Base-by-base conservation (phyloP, 1,140 invertebrate species). In the Philotrypesis tridentata region DNA sequence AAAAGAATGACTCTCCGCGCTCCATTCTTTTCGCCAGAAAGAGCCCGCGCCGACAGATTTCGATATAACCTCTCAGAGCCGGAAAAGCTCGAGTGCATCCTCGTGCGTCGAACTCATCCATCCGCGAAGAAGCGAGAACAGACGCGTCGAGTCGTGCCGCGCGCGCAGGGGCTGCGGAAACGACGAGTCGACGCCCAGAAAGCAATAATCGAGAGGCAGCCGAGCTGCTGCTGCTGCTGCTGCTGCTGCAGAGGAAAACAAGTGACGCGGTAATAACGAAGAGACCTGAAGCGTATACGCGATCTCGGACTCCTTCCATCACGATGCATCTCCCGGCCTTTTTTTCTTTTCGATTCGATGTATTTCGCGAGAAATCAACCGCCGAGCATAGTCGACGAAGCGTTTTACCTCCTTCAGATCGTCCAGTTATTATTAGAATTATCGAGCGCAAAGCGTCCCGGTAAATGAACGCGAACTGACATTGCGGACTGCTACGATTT, bases 121-220 rank as follows among this genome's bases (percentile, higher is more conserved):
- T 65, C 63, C 75, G 63, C 60, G 37, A 73, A 60, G 23, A 37
- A 43, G 61, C 8, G 60, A 21, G 25, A 31, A 76, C 61, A 60
- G 55, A 60, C 29, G 73, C 48, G 71, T 55, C 23, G 40, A 73
- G 43, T 55, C 48, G 48, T 55, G 21, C n/a, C n/a, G n/a, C n/a
- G n/a, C 65, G 29, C 67, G 21, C 48, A 33, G 31, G 17, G 27
- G 29, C 67, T 29, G 67, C 25, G 67, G 68, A 29, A 70, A 33
- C 68, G 68, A 72, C 33, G 25, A 40, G 33, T 33, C 61, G 31
- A 27, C 72, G 43, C 72, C 43, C 33, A 74, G 72, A 55, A 70
- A 23, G 65, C 68, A 79, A 79, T 79, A 79, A 79, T 79, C 77
- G 77, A 79, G 77, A 70, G 55, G 67, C 21, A 43, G 77, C 2